Base-by-base conservation (phyloP, 2,888 invertebrate genomes). In the Didymodactylos carnosus region DNA sequence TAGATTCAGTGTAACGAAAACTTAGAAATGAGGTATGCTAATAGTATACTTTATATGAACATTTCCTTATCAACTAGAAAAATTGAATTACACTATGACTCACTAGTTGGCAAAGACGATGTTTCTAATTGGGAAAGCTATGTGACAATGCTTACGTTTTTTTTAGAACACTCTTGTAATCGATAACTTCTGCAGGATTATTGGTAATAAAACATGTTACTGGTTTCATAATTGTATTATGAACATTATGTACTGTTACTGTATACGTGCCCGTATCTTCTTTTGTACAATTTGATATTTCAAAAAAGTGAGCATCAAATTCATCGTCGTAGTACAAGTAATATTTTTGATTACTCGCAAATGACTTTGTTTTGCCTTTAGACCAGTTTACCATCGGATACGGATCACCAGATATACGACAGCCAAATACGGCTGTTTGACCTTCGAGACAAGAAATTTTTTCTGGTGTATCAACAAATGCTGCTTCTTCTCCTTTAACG, bases 201-300 rank as follows among this genome's bases (percentile, higher is more conserved):
- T 81, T 79, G 3, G 82, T 83, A 14, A 82, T 82, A 76, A 83
- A 82, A 40, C 83, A 79, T 0, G 82, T 82, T 13, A 79, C 82
- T 4, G 83, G 80, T 25, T 79, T 80, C n/a, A 79, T 78, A 43
- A 80, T 80, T 8, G 79, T 75, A 29, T 82, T 82, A 72, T 81
- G 81, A 75, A 82, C 82, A 76, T 83, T 83, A 70, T 78, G 79
- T 16, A 81, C 79, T 3, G 80, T 80, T 39, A 82, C 81, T 2
- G 80, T 80, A 78, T 83, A 83, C 1, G 82, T 82, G 8, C 82
- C 83, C 8, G 82, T 80, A 77, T 82, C 82, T 29, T 23, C 35
- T 71, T 74, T 41, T 1, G 29, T 19, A 71, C 71, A 71, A 25
- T 74, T 71, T 43, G 71, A 71, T 27, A 74, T 71, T 71, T 74